phyloP scores from a whole-genome alignment of 2,888 invertebrate species.

The Drosophila macrospina region DNA sequence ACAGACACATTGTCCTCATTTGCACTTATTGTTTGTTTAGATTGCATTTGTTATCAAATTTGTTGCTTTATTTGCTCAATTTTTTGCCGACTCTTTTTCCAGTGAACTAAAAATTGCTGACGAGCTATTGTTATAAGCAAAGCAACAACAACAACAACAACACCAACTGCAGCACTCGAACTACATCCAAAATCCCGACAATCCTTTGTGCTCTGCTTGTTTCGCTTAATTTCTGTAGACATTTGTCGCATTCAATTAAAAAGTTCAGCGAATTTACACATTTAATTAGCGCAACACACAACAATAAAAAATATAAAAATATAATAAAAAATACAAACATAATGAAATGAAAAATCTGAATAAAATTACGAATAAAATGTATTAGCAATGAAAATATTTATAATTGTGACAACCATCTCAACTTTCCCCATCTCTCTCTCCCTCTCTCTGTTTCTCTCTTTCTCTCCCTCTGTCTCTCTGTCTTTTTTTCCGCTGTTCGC shows the following conservation, averaged over 20 bases:
- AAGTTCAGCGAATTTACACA: constrained; percentile 71
- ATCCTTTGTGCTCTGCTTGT: constrained; percentile 48
- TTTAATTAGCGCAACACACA: constrained; percentile 70
- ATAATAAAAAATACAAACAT: constrained; percentile 21
- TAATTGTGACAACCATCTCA: constrained; percentile 57
- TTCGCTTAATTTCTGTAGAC: constrained; percentile 68
- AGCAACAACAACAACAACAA: constrained; percentile 4
- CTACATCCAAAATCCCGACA: constrained; percentile 27
- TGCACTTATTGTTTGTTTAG: constrained; percentile 31
- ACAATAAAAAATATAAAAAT: constrained; percentile 22
- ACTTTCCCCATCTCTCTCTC: constrained; percentile 13
- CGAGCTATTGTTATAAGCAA: constrained; percentile 53
- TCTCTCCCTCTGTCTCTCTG: background rate
- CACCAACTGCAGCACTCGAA: constrained; percentile 7
- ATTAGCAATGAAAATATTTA: constrained; percentile 75
- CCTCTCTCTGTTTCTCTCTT: constrained; percentile 12
- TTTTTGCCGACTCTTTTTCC: constrained; percentile 52
- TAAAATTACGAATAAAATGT: constrained; percentile 55
- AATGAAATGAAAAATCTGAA: constrained; percentile 43
- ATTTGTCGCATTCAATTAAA: constrained; percentile 77
- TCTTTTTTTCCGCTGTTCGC: background rate
- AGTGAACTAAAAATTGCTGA: constrained; percentile 60
- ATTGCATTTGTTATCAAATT: constrained; percentile 23
- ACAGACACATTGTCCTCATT: constrained; percentile 39
- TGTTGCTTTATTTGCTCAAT: constrained; percentile 36